Percentiles rank a stretch among this genome's conserved stretches.
These are phyloP conservation scores for Geotrupes spiniger DNA, from an alignment of 2,888 invertebrate genomes.

Conservation along the genomic window DNA sequence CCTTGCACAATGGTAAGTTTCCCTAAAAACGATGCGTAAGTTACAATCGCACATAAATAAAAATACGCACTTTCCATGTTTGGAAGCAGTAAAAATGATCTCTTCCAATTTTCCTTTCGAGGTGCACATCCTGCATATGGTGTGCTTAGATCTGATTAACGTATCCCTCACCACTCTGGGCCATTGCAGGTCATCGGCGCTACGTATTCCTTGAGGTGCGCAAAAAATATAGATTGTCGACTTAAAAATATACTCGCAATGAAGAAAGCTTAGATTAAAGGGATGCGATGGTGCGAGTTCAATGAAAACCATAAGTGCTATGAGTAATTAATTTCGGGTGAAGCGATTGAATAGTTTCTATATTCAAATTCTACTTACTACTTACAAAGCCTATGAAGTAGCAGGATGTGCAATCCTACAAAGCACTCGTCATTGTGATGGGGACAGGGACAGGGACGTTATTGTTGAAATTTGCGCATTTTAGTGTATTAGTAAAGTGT, in stretches of 20 bases:
- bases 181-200: constrained; percentile 62
- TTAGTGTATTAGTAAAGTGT: too few relatives aligned
- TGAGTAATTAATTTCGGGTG: too few relatives aligned
- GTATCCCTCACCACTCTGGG: constrained; percentile 76
- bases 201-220: constrained; percentile 50
- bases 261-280: too few relatives aligned
- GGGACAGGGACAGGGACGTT: too few relatives aligned
- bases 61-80: constrained; percentile 67
- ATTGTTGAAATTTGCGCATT: too few relatives aligned
- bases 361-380: too few relatives aligned
- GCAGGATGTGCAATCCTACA: too few relatives aligned
- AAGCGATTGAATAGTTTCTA: too few relatives aligned
- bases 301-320: too few relatives aligned
- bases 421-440: too few relatives aligned
- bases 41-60: constrained; percentile 10
- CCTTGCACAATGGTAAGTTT: constrained; percentile 70
- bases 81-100: constrained; percentile 70
- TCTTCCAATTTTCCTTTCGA: constrained; percentile 70
- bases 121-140: constrained; percentile 77
- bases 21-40: constrained; percentile 47
- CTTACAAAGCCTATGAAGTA: too few relatives aligned
- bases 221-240: constrained; percentile 15
- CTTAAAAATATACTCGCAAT: not conserved
- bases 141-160: constrained; percentile 66
- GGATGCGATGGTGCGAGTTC: too few relatives aligned